Conservation (phyloP, 2,797 vertebrate genomes). For the Acanthurus lineatus region DNA sequence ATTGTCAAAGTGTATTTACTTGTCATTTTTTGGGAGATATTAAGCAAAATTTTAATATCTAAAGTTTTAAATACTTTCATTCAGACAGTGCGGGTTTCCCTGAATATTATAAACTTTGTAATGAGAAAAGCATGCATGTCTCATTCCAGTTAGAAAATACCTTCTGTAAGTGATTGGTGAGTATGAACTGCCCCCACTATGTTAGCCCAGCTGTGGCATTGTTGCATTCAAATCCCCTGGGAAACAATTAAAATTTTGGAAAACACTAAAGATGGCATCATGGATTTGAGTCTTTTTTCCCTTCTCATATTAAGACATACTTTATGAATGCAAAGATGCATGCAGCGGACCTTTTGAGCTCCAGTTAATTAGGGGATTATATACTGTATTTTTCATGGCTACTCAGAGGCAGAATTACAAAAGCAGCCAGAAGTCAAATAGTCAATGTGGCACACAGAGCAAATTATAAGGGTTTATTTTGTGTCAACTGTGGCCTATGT, state of each 20-base stretch:
- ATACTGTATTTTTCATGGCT: slow-evolving; percentile 42
- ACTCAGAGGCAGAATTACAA: slow-evolving; percentile 47
- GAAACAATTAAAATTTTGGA: slow-evolving; percentile 57
- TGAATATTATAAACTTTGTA: slow-evolving; percentile 44
- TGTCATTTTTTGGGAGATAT: slow-evolving; percentile 50
- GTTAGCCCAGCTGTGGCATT: slow-evolving; percentile 42
- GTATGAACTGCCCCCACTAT: slow-evolving; percentile 11
- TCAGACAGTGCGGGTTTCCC: slow-evolving; percentile 23
- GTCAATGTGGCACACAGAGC: slow-evolving; percentile 49
- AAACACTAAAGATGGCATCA: slow-evolving; percentile 43
- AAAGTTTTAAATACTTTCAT: slow-evolving; percentile 40
- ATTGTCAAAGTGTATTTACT: slow-evolving; percentile 64
- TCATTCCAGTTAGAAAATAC: slow-evolving; percentile 30
- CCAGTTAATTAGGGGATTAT: slow-evolving; percentile 57
- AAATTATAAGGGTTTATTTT: slow-evolving; percentile 54
- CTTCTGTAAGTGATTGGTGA: slow-evolving; percentile 43
- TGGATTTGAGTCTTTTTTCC: slow-evolving; percentile 36
- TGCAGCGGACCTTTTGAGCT: slow-evolving; percentile 31
- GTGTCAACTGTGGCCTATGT: slow-evolving; percentile 47
- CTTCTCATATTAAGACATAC: slow-evolving; percentile 24
- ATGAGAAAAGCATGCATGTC: slow-evolving; percentile 35
- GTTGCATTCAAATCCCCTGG: slow-evolving; percentile 58
- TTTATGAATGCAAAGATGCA: slow-evolving; percentile 40
- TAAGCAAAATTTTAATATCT: slow-evolving; percentile 49
- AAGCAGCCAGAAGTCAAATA: slow-evolving; percentile 53